These are phyloP conservation scores for Elephantulus edwardii DNA, from an alignment of 2,113 vertebrate species.

Conservation along the genomic window DNA sequence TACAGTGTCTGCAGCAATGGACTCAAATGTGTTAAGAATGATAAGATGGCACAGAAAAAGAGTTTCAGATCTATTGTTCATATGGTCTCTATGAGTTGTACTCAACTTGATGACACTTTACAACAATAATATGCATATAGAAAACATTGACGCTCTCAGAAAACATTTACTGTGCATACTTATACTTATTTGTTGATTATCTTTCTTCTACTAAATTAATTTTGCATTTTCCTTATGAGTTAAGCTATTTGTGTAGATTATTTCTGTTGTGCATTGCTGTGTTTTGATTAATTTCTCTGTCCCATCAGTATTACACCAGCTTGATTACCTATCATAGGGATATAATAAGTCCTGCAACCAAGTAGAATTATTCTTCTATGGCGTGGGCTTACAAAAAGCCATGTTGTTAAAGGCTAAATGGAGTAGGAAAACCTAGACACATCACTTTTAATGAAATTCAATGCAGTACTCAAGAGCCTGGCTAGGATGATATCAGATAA, in stretches of 20 bases:
- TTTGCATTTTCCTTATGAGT: not conserved
- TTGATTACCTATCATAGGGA: not conserved
- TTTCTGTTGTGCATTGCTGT: not conserved
- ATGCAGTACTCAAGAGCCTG: not conserved
- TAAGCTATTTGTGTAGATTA: not conserved
- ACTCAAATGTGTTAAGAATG: too few relatives aligned
- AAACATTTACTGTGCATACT: too few relatives aligned
- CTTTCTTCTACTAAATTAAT: not conserved
- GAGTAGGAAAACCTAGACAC: not conserved
- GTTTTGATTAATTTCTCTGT: not conserved
- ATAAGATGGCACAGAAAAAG: too few relatives aligned
- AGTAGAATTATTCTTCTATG: not conserved
- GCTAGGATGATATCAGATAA: not conserved
- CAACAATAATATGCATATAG: too few relatives aligned
- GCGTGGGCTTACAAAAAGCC: not conserved
- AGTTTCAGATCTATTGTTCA: too few relatives aligned
- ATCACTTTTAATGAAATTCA: not conserved
- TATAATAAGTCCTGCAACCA: not conserved
- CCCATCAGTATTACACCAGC: not conserved
- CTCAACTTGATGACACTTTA: too few relatives aligned
- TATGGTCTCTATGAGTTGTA: too few relatives aligned
- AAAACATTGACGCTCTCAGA: too few relatives aligned
- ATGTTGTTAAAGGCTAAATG: not conserved
- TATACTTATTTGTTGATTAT: not conserved
- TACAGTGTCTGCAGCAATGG: too few relatives aligned